Conservation (phyloP, 2,888 invertebrate species). For the Pachycephus smyrnensis region DNA sequence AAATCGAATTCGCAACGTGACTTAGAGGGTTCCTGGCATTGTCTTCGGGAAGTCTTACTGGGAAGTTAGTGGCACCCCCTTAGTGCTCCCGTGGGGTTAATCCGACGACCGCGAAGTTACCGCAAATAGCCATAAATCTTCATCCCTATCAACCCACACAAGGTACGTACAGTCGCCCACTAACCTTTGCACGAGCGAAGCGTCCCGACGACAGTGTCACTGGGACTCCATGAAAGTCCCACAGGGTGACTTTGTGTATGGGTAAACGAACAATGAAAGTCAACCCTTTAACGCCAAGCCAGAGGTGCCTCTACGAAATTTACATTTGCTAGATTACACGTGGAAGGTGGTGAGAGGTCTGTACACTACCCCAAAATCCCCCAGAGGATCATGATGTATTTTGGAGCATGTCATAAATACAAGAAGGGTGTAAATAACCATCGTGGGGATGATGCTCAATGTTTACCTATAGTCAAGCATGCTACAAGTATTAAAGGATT, state of each 20-base stretch:
- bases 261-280: background rate
- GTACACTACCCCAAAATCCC: background rate
- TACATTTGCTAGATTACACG: background rate
- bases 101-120: slow-evolving; percentile 50
- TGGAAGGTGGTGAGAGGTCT: background rate
- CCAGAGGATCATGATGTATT: background rate
- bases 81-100: slow-evolving; percentile 43
- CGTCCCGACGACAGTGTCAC: background rate
- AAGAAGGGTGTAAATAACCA: background rate
- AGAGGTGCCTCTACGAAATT: background rate
- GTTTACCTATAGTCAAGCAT: background rate
- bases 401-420: background rate
- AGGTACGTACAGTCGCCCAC: background rate
- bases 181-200: background rate
- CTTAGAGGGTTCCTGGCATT: background rate
- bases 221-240: background rate
- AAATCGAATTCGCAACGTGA: slow-evolving; percentile 4
- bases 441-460: background rate
- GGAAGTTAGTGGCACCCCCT: slow-evolving; percentile 30
- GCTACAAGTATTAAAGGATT: background rate
- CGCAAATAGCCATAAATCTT: slow-evolving; percentile 54
- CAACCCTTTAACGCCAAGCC: background rate
- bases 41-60: background rate
- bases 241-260: background rate
- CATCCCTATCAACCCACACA: slow-evolving; percentile 9